Conservation (phyloP, 2,797 vertebrate genomes). For the Danionella dracula region DNA sequence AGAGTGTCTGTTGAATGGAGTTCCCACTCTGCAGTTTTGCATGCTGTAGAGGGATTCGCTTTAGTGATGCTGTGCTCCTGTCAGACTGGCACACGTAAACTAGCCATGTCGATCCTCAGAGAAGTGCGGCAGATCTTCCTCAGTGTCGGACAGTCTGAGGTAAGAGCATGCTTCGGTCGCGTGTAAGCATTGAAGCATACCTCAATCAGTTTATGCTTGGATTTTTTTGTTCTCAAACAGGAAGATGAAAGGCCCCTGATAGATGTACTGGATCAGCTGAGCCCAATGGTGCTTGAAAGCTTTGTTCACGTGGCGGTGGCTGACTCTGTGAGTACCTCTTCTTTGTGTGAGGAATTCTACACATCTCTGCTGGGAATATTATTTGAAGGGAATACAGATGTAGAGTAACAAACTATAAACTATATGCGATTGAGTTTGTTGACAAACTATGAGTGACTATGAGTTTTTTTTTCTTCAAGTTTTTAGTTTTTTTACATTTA, state of each 20-base stretch:
- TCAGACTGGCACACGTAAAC: slow-evolving; percentile 87
- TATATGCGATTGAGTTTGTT: too few relatives aligned
- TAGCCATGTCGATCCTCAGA: slow-evolving; percentile 88
- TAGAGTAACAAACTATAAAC: too few relatives aligned
- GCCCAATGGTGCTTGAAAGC: slow-evolving; percentile 92
- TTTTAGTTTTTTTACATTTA: too few relatives aligned
- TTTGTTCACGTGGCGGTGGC: slow-evolving; percentile 91
- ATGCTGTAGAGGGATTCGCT: slow-evolving; percentile 90
- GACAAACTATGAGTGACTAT: too few relatives aligned
- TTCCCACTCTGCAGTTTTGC: slow-evolving; percentile 86
- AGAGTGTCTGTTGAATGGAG: slow-evolving; percentile 71
- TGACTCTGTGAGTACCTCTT: slow-evolving; percentile 80
- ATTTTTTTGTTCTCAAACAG: slow-evolving; percentile 54
- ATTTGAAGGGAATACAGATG: too few relatives aligned
- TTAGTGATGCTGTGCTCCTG: slow-evolving; percentile 93
- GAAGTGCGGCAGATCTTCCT: slow-evolving; percentile 90
- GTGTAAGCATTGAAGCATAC: neutral
- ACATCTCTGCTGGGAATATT: too few relatives aligned
- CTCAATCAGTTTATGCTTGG: neutral
- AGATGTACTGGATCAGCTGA: slow-evolving; percentile 96
- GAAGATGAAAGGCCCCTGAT: slow-evolving; percentile 98
- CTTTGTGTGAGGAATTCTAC: too few relatives aligned
- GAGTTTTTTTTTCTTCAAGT: too few relatives aligned
- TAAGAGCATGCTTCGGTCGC: slow-evolving; percentile 51
- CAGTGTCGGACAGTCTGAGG: slow-evolving; percentile 88